A percentile compares a stretch with the other conserved stretches of the same genome.
These are phyloP conservation scores for Tachina grossa DNA, from an alignment of 2,888 invertebrate species.

Conservation along the genomic window DNA sequence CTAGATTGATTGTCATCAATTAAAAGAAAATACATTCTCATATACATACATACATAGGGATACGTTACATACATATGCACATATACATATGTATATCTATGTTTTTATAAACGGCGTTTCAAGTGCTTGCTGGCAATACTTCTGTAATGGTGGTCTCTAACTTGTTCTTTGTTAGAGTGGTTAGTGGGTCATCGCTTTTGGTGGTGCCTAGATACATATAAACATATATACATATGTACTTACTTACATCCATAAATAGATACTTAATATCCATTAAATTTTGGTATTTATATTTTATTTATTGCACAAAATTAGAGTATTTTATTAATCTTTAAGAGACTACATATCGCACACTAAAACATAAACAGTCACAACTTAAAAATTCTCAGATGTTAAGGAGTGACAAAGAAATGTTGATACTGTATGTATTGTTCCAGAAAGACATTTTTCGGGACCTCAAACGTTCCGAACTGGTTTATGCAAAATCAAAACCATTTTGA, in stretches of 20 bases:
- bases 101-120: conserved; percentile 47
- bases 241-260: not conserved
- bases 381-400: too few species aligned
- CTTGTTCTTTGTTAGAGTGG: conserved; percentile 15
- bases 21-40: conserved; percentile 47
- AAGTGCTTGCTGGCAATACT: not conserved
- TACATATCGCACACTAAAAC: not conserved
- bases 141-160: conserved; percentile 39
- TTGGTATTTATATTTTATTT: not conserved
- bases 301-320: not conserved
- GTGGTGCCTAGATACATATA: not conserved
- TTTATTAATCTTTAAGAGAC: not conserved
- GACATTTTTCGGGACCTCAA: too few species aligned
- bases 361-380: too few species aligned
- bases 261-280: not conserved
- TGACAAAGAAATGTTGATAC: too few species aligned
- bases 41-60: too few species aligned
- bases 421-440: too few species aligned
- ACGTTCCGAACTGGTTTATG: too few species aligned
- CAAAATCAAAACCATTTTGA: too few species aligned
- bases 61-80: too few species aligned
- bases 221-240: not conserved
- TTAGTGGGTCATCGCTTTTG: conserved; percentile 51
- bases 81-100: too few species aligned
- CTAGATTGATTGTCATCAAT: conserved; percentile 69